These are phyloP conservation scores for Catharus fuscescens DNA, from an alignment of 2,113 vertebrate species.

Conservation along the genomic window DNA sequence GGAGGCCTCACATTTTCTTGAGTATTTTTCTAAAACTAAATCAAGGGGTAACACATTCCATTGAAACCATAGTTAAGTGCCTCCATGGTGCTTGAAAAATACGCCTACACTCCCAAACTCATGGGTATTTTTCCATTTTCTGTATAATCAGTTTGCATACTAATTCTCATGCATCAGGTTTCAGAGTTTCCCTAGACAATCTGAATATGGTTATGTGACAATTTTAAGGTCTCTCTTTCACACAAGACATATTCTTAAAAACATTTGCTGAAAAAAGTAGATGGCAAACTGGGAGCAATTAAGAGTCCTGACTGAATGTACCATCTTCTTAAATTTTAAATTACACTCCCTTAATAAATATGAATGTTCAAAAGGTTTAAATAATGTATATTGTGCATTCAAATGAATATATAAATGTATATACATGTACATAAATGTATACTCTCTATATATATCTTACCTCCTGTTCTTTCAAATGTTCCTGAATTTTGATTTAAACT, in stretches of 20 bases:
- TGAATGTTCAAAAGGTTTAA: not conserved
- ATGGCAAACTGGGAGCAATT: not conserved
- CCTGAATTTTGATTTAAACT: not conserved
- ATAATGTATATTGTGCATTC: not conserved
- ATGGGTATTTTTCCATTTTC: conserved; percentile 5
- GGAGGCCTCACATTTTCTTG: conserved; percentile 28
- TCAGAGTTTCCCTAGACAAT: not conserved
- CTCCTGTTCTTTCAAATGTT: not conserved
- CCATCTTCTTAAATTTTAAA: not conserved
- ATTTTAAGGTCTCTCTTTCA: not conserved
- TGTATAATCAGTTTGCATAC: conserved; percentile 24
- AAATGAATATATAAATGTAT: not conserved
- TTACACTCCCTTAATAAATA: not conserved
- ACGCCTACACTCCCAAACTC: not conserved
- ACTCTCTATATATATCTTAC: not conserved
- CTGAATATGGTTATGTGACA: not conserved
- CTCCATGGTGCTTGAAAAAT: not conserved
- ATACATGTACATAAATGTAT: too few relatives aligned
- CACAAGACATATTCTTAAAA: not conserved
- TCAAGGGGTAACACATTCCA: conserved; percentile 1
- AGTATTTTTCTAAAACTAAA: conserved; percentile 47
- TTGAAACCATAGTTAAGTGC: conserved; percentile 21
- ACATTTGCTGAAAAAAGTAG: not conserved
- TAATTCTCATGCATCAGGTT: conserved; percentile 20
- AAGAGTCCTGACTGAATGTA: not conserved